Conservation (phyloP, 1,140 invertebrate species). For the Zaprionus taronus region DNA sequence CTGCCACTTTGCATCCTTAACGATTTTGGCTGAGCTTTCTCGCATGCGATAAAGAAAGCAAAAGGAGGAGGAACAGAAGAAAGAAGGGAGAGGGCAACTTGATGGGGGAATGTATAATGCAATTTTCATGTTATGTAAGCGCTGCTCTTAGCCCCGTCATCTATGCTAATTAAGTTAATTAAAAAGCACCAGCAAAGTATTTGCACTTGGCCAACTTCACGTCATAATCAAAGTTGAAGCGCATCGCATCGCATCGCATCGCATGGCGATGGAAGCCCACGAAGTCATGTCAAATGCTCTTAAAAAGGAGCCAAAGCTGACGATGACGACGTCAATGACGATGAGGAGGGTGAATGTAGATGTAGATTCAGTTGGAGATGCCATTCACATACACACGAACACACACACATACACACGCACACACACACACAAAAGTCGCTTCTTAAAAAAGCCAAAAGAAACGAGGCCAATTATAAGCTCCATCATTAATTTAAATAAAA, state of each 20-base stretch:
- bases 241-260: slow-evolving; percentile 50
- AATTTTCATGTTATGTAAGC: slow-evolving; percentile 80
- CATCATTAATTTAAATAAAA: slow-evolving; percentile 83
- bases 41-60: slow-evolving; percentile 18
- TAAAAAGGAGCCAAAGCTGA: slow-evolving; percentile 60
- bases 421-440: slow-evolving; percentile 49
- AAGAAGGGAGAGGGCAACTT: background rate
- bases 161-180: slow-evolving; percentile 82
- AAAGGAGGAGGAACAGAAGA: slow-evolving; percentile 7
- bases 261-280: slow-evolving; percentile 70
- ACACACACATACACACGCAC: background rate
- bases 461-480: slow-evolving; percentile 80
- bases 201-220: slow-evolving; percentile 81
- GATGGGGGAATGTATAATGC: slow-evolving; percentile 58
- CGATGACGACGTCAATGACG: slow-evolving; percentile 21
- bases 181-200: slow-evolving; percentile 82
- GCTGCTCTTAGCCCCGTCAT: slow-evolving; percentile 75
- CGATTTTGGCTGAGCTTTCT: slow-evolving; percentile 30
- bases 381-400: slow-evolving; percentile 47
- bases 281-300: slow-evolving; percentile 82
- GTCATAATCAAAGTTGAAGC: slow-evolving; percentile 81
- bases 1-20: slow-evolving; percentile 1
- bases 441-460: slow-evolving; percentile 53
- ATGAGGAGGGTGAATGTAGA: background rate
- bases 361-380: slow-evolving; percentile 21